Conservation (phyloP, 1,140 invertebrate species). For the Geopemphigus sp. region DNA sequence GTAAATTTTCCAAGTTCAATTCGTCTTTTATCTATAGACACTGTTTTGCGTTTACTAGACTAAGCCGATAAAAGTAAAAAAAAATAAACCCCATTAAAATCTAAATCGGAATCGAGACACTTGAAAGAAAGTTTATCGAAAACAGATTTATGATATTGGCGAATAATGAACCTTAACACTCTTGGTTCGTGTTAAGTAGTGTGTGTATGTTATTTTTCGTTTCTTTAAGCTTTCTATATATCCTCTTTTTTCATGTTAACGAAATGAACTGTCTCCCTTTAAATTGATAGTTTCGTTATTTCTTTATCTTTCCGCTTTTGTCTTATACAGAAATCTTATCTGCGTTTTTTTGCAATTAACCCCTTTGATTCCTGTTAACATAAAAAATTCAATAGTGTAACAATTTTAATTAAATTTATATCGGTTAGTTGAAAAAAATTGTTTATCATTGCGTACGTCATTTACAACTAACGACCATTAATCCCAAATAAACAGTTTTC, state of each 20-base stretch:
- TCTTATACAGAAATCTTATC: not conserved
- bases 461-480: not conserved
- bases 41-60: not conserved
- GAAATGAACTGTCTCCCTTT: not conserved
- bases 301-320: not conserved
- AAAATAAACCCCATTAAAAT: not conserved
- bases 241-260: not conserved
- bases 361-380: not conserved
- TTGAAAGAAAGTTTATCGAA: not conserved
- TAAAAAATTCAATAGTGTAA: not conserved
- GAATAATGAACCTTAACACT: slow-evolving; percentile 6
- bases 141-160: slow-evolving; percentile 4
- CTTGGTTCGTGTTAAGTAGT: not conserved
- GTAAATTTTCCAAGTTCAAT: slow-evolving; percentile 12
- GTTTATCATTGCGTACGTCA: slow-evolving; percentile 17
- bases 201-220: not conserved
- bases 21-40: slow-evolving; percentile 4
- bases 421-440: not conserved
- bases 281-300: not conserved
- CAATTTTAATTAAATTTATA: not conserved
- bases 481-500: too few relatives aligned
- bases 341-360: not conserved
- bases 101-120: not conserved
- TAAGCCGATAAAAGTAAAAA: not conserved
- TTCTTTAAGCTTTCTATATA: not conserved